Conservation (phyloP, 2,888 invertebrate species). For the Microctonus aethiopoides region DNA sequence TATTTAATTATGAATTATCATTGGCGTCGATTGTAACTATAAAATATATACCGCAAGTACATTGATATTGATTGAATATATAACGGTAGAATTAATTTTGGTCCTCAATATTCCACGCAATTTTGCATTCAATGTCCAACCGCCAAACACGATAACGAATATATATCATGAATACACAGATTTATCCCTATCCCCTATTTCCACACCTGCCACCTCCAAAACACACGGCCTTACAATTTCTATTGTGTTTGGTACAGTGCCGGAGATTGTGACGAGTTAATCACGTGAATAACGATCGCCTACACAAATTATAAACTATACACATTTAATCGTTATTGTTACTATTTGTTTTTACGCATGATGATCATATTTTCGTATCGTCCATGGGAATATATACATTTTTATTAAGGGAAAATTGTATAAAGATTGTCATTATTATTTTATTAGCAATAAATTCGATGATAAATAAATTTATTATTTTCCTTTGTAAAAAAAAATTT, state of each 20-base stretch:
- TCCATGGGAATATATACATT: too few species aligned
- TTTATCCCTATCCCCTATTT: neutral
- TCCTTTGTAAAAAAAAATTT: neutral
- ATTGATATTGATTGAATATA: neutral
- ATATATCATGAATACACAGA: conserved; percentile 6
- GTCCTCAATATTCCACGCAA: conserved; percentile 12
- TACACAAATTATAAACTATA: neutral
- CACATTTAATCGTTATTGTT: neutral
- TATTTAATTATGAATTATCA: neutral
- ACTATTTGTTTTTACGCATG: neutral
- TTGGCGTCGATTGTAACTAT: conserved; percentile 13
- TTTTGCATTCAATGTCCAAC: conserved; percentile 13
- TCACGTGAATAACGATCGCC: conserved; percentile 28
- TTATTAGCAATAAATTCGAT: neutral
- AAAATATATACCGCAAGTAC: neutral
- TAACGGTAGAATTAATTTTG: conserved; percentile 1
- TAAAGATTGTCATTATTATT: too few species aligned
- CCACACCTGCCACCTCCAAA: conserved; percentile 2
- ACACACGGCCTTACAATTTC: conserved; percentile 1
- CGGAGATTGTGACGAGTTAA: conserved; percentile 16
- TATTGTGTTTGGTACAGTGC: neutral
- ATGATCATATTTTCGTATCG: too few species aligned
- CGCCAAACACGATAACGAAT: conserved; percentile 23
- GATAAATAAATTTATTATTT: neutral
- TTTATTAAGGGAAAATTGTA: too few species aligned